These are phyloP conservation scores for Centroberyx gerrardi DNA, from an alignment of 2,797 vertebrate genomes.

Conservation along the genomic window DNA sequence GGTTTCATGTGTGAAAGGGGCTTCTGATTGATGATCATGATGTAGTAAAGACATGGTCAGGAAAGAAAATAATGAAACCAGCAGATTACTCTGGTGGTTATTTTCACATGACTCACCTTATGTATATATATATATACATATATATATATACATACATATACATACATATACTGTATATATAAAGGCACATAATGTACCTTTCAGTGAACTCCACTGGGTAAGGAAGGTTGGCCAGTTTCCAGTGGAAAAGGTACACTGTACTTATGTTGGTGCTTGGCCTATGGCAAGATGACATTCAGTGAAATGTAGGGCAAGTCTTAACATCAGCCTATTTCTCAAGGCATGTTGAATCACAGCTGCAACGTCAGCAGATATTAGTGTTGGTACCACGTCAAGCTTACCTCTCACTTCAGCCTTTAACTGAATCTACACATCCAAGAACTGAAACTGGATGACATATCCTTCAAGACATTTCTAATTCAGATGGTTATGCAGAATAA, in stretches of 20 bases:
- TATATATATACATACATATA: no score
- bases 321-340: slow-evolving; percentile 47
- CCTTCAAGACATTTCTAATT: background rate
- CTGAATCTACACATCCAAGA: background rate
- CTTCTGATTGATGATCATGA: no score
- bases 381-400: slow-evolving; percentile 28
- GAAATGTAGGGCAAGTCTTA: slow-evolving; percentile 64
- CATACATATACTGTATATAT: no score
- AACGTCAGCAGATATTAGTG: slow-evolving; percentile 38
- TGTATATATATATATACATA: no score
- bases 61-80: no score
- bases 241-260: slow-evolving; percentile 24
- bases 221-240: slow-evolving; percentile 37
- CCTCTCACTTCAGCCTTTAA: background rate
- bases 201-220: no score
- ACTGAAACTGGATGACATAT: background rate
- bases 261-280: slow-evolving; percentile 21
- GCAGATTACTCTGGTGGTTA: no score
- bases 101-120: no score
- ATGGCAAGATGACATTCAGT: slow-evolving; percentile 44
- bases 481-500: background rate
- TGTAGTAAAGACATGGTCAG: no score
- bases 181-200: no score
- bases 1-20: no score
- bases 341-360: slow-evolving; percentile 35